phyloP scores from a whole-genome alignment of 2,888 invertebrate species.

The Cerastis rubricosa region DNA sequence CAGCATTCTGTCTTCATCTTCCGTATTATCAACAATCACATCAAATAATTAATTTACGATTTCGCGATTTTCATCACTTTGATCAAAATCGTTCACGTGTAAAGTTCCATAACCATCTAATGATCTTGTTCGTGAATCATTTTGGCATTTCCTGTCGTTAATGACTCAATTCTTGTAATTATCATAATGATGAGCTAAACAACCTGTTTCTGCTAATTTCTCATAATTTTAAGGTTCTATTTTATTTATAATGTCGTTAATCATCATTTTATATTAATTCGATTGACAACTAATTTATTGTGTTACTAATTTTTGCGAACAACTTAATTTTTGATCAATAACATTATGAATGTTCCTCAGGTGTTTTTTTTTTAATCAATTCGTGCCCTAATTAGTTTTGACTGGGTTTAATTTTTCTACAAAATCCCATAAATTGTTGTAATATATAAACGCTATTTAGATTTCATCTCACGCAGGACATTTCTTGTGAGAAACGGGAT shows the following conservation, averaged over 20 bases:
- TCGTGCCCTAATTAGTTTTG: slow-evolving; percentile 3
- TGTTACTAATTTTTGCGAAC: slow-evolving; percentile 15
- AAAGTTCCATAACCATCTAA: slow-evolving; percentile 24
- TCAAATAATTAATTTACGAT: slow-evolving; percentile 6
- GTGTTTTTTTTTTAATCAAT: background rate
- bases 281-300: slow-evolving; percentile 39
- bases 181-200: slow-evolving; percentile 47
- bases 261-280: slow-evolving; percentile 38
- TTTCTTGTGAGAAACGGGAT: background rate
- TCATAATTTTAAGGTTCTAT: slow-evolving; percentile 29
- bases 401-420: background rate
- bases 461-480: background rate
- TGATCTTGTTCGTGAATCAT: slow-evolving; percentile 42
- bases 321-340: slow-evolving; percentile 17
- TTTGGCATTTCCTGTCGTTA: slow-evolving; percentile 65
- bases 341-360: background rate
- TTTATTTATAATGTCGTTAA: slow-evolving; percentile 34
- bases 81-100: slow-evolving; percentile 23
- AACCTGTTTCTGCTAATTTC: slow-evolving; percentile 28
- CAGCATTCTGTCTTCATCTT: background rate
- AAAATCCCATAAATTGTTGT: background rate
- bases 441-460: background rate
- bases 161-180: slow-evolving; percentile 61
- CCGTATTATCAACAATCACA: background rate
- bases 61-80: slow-evolving; percentile 15